Conservation (phyloP, 2,888 invertebrate genomes). For the Mactromeris polynyma region DNA sequence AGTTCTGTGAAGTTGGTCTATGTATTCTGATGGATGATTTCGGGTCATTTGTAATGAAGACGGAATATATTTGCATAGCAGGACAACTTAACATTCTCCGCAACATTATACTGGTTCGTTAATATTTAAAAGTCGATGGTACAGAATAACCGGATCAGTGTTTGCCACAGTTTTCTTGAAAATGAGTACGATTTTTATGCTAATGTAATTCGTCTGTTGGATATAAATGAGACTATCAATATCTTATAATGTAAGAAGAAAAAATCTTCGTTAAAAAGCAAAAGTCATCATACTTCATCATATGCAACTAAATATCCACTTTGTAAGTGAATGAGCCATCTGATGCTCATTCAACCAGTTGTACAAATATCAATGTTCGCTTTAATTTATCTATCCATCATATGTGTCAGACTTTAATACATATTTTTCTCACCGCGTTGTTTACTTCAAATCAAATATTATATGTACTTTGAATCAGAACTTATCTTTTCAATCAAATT, state of each 20-base stretch:
- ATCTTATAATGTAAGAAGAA: background rate
- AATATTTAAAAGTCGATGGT: background rate
- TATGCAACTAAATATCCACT: background rate
- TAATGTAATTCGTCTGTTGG: background rate
- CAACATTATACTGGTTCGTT: background rate
- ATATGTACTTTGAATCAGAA: background rate
- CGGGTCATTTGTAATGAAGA: background rate
- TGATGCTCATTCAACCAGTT: background rate
- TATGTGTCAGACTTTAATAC: background rate
- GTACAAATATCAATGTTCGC: background rate
- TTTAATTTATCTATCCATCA: background rate
- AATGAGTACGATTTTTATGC: background rate
- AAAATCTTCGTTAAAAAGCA: background rate
- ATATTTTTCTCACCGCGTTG: background rate
- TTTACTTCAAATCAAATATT: background rate
- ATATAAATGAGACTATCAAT: background rate
- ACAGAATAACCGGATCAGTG: background rate
- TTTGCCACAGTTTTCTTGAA: background rate
- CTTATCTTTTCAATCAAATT: background rate
- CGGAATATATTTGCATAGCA: conserved; percentile 14
- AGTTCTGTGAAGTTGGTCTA: too few species aligned
- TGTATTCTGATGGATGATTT: background rate
- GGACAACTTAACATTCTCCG: background rate
- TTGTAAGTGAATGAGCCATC: background rate
- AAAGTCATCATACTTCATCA: background rate